A percentile compares a stretch with the other conserved stretches of the same genome.
Evolutionary conservation across 2,113 vertebrate species (phyloP).

Genomic region (Chelonoidis abingdonii): DNA sequence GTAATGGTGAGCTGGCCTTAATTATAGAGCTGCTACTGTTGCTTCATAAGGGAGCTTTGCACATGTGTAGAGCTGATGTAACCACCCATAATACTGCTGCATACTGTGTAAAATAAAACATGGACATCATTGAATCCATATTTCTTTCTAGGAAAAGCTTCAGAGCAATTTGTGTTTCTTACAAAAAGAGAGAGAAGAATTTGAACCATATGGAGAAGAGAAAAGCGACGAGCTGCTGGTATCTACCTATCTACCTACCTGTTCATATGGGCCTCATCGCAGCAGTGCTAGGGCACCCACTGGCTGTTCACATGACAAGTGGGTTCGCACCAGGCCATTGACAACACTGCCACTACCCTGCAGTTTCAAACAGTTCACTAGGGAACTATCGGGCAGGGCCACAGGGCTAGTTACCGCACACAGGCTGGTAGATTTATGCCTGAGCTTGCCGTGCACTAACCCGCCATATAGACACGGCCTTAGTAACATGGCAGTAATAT

Average conservation of each 20-base stretch:
- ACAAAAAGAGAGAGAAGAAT: background rate
- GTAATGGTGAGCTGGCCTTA: background rate
- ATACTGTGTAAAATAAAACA: background rate
- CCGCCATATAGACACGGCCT: background rate
- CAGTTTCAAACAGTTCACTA: background rate
- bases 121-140: accelerated
- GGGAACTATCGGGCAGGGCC: background rate
- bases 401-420: no score
- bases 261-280: background rate
- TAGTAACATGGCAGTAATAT: background rate
- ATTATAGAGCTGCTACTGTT: background rate
- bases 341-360: background rate
- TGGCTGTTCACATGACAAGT: background rate
- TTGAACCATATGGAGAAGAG: background rate
- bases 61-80: background rate
- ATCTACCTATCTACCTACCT: accelerated
- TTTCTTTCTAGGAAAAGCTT: background rate
- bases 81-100: background rate
- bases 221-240: background rate
- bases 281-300: background rate
- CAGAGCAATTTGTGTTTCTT: background rate
- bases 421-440: background rate
- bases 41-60: no score
- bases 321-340: background rate
- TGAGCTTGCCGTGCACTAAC: background rate